A percentile compares a stretch with the other conserved stretches of the same genome.
Evolutionary conservation across 1,140 invertebrate genomes (phyloP).

Genomic region (Laupala kohalensis): DNA sequence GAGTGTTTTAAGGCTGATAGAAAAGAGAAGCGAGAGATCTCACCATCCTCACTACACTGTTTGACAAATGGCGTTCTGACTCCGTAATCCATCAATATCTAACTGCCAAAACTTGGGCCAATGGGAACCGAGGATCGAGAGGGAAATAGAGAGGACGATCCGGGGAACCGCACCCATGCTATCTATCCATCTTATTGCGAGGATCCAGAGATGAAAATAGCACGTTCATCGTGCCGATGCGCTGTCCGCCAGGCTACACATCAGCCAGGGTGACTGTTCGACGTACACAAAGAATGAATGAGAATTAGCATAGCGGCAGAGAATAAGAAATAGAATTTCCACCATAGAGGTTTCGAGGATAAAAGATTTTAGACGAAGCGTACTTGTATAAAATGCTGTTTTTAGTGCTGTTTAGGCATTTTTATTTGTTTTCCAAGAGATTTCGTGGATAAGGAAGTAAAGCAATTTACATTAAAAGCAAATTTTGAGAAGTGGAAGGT

Average conservation of each 20-base stretch:
- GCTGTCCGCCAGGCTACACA: not conserved
- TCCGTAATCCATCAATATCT: not conserved
- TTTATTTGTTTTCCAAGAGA: too few species aligned
- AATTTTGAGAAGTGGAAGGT: too few species aligned
- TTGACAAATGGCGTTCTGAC: not conserved
- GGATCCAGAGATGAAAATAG: not conserved
- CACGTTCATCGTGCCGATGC: not conserved
- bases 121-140: not conserved
- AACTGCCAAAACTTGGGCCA: not conserved
- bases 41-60: not conserved
- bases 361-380: too few species aligned
- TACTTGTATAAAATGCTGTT: too few species aligned
- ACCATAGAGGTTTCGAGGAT: too few species aligned
- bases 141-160: not conserved
- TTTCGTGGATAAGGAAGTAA: too few species aligned
- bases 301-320: too few species aligned
- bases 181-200: not conserved
- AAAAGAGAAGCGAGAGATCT: not conserved
- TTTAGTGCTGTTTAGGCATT: too few species aligned
- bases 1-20: not conserved
- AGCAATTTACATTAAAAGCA: too few species aligned
- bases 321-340: too few species aligned
- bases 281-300: too few species aligned
- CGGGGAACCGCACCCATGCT: not conserved
- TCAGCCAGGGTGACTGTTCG: not conserved